A percentile compares a stretch with the other conserved stretches of the same genome.
phyloP scores from a whole-genome alignment of 2,888 invertebrate species.

The Keiferia lycopersicella region DNA sequence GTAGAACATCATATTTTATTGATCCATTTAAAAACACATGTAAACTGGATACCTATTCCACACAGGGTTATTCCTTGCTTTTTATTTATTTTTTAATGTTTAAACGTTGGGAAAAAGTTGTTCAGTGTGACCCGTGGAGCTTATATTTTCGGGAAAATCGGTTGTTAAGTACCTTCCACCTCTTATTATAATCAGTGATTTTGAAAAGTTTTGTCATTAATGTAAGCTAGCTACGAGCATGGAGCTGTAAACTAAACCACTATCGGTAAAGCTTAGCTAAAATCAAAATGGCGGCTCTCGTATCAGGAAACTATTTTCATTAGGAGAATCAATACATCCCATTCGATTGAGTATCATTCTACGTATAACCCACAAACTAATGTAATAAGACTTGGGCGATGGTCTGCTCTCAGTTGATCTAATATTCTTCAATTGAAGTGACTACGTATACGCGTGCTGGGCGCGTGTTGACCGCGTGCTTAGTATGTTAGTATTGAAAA shows the following conservation, averaged over 20 bases:
- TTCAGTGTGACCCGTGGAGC: too few relatives aligned
- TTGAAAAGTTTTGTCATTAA: neutral
- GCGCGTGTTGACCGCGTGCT: too few relatives aligned
- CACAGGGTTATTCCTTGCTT: too few relatives aligned
- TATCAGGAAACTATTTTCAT: constrained; percentile 46
- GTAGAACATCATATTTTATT: neutral
- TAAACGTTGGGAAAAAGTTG: too few relatives aligned
- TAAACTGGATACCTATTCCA: too few relatives aligned
- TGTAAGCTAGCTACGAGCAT: too few relatives aligned
- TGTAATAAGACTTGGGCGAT: constrained; percentile 37
- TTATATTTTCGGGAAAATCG: too few relatives aligned
- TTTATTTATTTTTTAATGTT: too few relatives aligned
- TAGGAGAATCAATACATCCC: constrained; percentile 44
- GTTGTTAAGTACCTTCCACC: too few relatives aligned
- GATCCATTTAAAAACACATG: neutral
- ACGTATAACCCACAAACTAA: constrained; percentile 42
- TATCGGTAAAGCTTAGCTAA: neutral
- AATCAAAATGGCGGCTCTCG: neutral
- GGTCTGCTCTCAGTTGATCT: constrained; percentile 16
- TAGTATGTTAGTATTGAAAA: too few relatives aligned
- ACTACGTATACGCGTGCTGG: neutral
- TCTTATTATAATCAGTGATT: too few relatives aligned
- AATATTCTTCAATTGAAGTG: neutral
- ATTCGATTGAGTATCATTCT: constrained; percentile 42
- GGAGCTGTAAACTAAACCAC: neutral